Base-by-base conservation (phyloP, 1,140 invertebrate genomes). In the Asbolus verrucosus region DNA sequence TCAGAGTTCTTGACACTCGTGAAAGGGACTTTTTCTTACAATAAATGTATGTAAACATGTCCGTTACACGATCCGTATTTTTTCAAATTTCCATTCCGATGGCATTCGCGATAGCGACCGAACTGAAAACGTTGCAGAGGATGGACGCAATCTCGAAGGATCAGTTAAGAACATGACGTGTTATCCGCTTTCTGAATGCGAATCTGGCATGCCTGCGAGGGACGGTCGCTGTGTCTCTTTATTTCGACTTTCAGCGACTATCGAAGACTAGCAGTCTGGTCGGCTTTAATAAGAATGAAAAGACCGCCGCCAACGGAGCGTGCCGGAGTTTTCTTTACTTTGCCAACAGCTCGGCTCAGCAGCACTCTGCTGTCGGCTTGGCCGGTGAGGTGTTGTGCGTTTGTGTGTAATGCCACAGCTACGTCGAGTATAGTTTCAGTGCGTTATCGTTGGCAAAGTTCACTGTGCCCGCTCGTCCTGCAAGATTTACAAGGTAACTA, bases 401-500 rank as follows among this genome's bases (percentile, higher is more conserved):
- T 46, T 19, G n/a, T n/a, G n/a, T 30, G 27, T 9, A 19, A 18
- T 54, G 46, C 46, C 8, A 54, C 27, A 21, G n/a, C 27, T 16
- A 1, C 14, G 1, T 16, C 14, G 41, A 54, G 46, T 13, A 13
- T 54, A 54, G 46, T 54, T 19, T 54, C 46, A 9, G 21, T 54
- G 46, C 46, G 46, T 54, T 54, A 27, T 31, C 21, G 46, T 54
- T 24, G 46, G 1, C 41, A 19, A 19, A 46, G 41, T 16, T 46
- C 18, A 16, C 15, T 16, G 18, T 27, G 19, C 46, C 11, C 11
- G 19, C 19, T 14, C 11, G 33, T n/a, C 11, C 33, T 36, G 33
- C 33, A 11, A 27, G 46, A 54, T 54, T 54, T 54, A 54, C 27
- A 54, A 54, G 46, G 46, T 54, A 54, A 54, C 21, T 54, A 54